Evolutionary conservation across 2,113 vertebrate genomes (phyloP), one percentile per base, ranked within the genome.

Genomic region (Passer domesticus): DNA sequence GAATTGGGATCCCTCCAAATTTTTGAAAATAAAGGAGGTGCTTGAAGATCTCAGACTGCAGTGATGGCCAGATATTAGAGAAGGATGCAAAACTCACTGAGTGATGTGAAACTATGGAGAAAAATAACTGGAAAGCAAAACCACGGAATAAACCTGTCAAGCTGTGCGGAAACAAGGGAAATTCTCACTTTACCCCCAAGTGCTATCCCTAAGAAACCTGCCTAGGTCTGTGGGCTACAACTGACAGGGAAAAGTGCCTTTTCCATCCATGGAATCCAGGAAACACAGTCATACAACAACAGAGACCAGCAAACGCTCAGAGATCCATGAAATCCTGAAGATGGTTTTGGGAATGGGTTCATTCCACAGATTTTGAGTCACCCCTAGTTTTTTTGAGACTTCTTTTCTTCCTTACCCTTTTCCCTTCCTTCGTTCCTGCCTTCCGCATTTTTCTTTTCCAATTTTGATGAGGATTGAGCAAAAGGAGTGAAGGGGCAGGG

Each of bases 21-120:
- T 2, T 41, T 69, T 52, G 41, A 31, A 41, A 77, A 87, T 20
- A 49, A 83, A 80, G 44, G 43, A 68, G 53, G 16, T 80, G 43
- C 21, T 76, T 3, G 0, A 31, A 73, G 44, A 43, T 58, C 13
- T 43, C 2, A 1, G 22, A n/a, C 35, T 60, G 24, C 28, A 43
- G 30, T 0, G 0, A 58, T 35, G 27, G 4, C 20, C 47, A 33
- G 56, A 33, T 44, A 7, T 9, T 52, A 46, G 41, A 28, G 64
- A 50, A 78, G 28, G 58, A 68, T 35, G n/a, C 10, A 67, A 63
- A 76, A 21, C 23, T 43, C n/a, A 35, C 18, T 1, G 11, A 73
- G 39, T 15, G 33, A 35, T 63, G 15, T 13, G 52, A 15, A 72
- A 13, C 18, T 44, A 11, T 9, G 39, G 58, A 80, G 53, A 24